These are phyloP conservation scores for Catharus minimus DNA, from an alignment of 2,113 vertebrate species.

Conservation along the genomic window DNA sequence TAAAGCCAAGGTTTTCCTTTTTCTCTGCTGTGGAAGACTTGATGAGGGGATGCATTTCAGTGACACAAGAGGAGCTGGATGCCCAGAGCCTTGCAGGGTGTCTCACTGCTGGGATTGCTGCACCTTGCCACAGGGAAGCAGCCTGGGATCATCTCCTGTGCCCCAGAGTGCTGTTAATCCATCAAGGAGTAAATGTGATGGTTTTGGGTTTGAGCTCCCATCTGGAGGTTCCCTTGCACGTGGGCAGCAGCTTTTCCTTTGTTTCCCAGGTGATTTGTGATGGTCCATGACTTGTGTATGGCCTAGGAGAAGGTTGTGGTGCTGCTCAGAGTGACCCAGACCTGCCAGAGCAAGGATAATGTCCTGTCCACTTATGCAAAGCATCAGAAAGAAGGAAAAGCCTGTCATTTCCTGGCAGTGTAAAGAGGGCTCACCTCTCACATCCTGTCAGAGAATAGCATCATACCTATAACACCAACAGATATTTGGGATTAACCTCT, in stretches of 20 bases:
- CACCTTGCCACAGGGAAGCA: background rate
- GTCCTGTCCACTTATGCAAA: background rate
- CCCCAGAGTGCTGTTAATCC: background rate
- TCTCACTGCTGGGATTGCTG: background rate
- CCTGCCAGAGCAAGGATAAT: background rate
- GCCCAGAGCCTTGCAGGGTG: rapidly evolving
- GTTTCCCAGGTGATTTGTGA: background rate
- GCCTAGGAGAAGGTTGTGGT: background rate
- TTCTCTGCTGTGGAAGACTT: background rate
- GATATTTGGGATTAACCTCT: background rate
- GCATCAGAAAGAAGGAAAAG: too few relatives aligned
- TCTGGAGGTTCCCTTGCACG: rapidly evolving
- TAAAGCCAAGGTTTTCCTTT: background rate
- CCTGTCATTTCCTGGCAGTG: background rate
- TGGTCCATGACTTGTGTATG: background rate
- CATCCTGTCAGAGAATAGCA: background rate
- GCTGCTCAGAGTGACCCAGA: background rate
- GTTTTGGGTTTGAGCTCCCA: background rate
- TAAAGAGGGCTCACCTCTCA: background rate
- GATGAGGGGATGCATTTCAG: background rate
- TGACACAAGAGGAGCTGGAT: background rate
- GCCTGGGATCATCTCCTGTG: background rate
- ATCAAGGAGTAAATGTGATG: rapidly evolving
- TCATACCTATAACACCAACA: background rate
- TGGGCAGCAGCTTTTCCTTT: background rate